These are phyloP conservation scores for Bergia sp. DNA, from an alignment of 92 coral and sea anemone species.

Conservation along the genomic window DNA sequence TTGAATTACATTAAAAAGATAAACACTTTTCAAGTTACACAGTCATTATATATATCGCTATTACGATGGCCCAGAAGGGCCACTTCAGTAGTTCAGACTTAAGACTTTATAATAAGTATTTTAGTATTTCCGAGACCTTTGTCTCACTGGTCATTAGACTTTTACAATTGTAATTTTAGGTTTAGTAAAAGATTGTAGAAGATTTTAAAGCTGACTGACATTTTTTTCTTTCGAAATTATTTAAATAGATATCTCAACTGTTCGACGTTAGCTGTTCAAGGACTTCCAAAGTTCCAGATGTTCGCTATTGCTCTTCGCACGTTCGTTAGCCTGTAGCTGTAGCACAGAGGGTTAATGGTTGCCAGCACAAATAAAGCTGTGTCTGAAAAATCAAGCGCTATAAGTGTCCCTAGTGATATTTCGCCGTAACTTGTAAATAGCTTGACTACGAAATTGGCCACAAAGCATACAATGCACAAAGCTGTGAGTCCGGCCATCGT, in stretches of 20 bases:
- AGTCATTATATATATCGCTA: no score
- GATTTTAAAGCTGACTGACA: no score
- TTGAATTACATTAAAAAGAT: no score
- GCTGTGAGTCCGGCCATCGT: conserved; percentile 33
- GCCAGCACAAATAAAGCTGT: conserved; percentile 45
- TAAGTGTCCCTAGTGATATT: conserved; percentile 17
- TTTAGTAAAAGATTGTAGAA: no score
- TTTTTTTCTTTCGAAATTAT: no score
- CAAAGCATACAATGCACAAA: conserved; percentile 16
- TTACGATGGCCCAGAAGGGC: no score
- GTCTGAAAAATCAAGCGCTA: conserved; percentile 45
- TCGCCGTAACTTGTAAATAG: conserved; percentile 21
- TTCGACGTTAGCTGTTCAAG: background rate
- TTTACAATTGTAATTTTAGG: no score
- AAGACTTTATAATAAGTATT: no score
- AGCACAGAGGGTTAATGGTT: conserved; percentile 36
- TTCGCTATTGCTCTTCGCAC: conserved; percentile 12
- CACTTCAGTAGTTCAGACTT: no score
- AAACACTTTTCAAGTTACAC: no score
- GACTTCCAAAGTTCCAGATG: conserved; percentile 29
- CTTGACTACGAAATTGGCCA: conserved; percentile 22
- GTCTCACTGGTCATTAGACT: no score
- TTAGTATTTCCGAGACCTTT: no score
- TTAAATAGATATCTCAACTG: background rate
- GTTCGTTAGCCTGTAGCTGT: conserved; percentile 31